A percentile compares a stretch with the other conserved stretches of the same genome.
phyloP scores from a whole-genome alignment of 2,888 invertebrate species.

The Cantharis flavilabris region DNA sequence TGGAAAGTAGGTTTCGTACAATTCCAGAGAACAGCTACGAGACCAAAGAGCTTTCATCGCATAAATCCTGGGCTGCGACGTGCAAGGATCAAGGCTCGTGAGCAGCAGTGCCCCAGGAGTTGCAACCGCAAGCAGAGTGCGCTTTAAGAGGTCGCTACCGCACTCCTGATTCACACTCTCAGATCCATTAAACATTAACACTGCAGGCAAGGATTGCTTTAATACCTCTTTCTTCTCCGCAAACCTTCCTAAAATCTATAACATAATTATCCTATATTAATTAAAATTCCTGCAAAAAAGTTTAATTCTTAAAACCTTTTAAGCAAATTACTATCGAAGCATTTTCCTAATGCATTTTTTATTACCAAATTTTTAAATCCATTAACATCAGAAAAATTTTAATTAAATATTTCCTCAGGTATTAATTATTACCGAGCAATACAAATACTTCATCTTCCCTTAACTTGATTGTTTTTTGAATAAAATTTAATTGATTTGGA shows the following conservation, averaged over 20 bases:
- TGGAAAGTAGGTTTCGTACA: slow-evolving; percentile 19
- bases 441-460: too few relatives aligned
- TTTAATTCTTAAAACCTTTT: neutral
- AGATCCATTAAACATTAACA: slow-evolving; percentile 56
- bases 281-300: slow-evolving; percentile 16
- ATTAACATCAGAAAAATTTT: neutral
- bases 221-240: slow-evolving; percentile 32
- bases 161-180: slow-evolving; percentile 52
- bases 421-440: neutral
- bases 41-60: slow-evolving; percentile 31
- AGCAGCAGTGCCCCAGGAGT: slow-evolving; percentile 32
- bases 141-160: slow-evolving; percentile 47
- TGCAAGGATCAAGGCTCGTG: slow-evolving; percentile 31
- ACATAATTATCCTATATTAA: slow-evolving; percentile 27
- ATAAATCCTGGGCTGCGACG: slow-evolving; percentile 31
- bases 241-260: slow-evolving; percentile 30
- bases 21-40: slow-evolving; percentile 27
- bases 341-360: neutral
- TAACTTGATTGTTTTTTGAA: too few relatives aligned
- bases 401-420: neutral
- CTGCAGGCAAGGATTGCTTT: slow-evolving; percentile 52
- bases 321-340: neutral
- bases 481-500: too few relatives aligned
- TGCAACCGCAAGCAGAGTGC: slow-evolving; percentile 52
- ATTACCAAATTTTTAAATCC: neutral